These are phyloP conservation scores for Carcinoscorpius rotundicauda DNA, from an alignment of 1,140 invertebrate genomes.

Conservation along the genomic window DNA sequence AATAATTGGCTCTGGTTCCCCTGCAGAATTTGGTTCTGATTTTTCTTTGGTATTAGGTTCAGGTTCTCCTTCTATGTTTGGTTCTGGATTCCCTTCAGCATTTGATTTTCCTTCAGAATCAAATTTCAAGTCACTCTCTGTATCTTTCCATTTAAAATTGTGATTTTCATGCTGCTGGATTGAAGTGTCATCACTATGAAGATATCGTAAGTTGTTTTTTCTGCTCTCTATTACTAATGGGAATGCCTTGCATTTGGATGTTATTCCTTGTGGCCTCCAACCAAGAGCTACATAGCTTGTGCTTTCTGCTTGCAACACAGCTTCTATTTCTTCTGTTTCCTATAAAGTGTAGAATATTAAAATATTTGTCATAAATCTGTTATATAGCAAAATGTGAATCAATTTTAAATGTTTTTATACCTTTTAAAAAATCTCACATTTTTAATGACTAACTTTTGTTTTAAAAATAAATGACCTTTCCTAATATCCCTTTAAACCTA, in stretches of 20 bases:
- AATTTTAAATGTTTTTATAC: too few species aligned
- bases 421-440: too few species aligned
- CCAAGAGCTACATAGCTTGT: constrained; percentile 74
- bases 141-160: neutral
- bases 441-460: too few species aligned
- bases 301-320: constrained; percentile 66
- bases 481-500: too few species aligned
- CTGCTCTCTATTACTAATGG: constrained; percentile 40
- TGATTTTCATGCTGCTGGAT: constrained; percentile 7
- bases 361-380: neutral
- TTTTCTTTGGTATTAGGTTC: too few species aligned
- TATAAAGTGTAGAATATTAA: constrained; percentile 24
- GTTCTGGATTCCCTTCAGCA: constrained; percentile 8
- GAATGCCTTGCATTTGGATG: constrained; percentile 18
- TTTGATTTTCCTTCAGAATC: constrained; percentile 1
- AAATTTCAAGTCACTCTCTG: neutral
- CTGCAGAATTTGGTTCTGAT: too few species aligned
- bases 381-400: too few species aligned
- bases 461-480: too few species aligned
- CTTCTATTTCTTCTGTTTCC: constrained; percentile 66
- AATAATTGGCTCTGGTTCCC: too few species aligned
- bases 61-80: neutral
- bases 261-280: constrained; percentile 50
- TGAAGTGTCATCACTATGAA: constrained; percentile 28
- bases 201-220: constrained; percentile 53